phyloP scores from a whole-genome alignment of 2,797 vertebrate species.

The Apodemus agrarius region DNA sequence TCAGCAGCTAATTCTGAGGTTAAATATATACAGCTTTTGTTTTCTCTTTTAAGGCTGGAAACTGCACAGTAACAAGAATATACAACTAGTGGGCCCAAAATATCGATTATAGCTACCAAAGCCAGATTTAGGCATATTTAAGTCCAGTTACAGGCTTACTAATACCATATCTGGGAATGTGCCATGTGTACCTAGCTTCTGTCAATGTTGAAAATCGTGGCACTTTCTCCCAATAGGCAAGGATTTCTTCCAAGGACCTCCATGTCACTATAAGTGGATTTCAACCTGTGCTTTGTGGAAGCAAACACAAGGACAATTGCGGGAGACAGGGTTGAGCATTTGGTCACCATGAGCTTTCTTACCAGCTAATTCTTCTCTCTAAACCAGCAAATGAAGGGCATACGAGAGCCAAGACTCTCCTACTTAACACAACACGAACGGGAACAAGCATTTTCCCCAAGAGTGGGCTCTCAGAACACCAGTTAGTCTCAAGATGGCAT shows the following conservation, averaged over 20 bases:
- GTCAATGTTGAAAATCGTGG: neutral
- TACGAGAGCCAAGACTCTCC: neutral
- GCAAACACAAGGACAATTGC: neutral
- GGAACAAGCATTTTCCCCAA: neutral
- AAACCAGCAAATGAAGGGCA: neutral
- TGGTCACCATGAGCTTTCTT: neutral
- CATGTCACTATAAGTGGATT: neutral
- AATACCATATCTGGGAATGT: neutral
- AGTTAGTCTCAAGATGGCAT: neutral
- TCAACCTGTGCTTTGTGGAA: neutral
- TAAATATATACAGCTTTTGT: neutral
- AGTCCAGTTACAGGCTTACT: neutral
- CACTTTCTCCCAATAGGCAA: neutral
- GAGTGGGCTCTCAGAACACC: neutral
- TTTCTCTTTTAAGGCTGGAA: neutral
- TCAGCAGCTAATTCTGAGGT: neutral
- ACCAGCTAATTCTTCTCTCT: conserved; percentile 22
- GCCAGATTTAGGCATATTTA: neutral
- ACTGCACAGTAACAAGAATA: neutral
- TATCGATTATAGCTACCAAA: neutral
- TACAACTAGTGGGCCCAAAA: conserved; percentile 1
- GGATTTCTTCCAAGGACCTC: neutral
- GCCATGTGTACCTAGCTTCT: neutral
- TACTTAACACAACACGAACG: neutral
- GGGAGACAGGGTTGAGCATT: neutral